phyloP scores from a whole-genome alignment of 2,888 invertebrate genomes.

The Apotomis turbidana region DNA sequence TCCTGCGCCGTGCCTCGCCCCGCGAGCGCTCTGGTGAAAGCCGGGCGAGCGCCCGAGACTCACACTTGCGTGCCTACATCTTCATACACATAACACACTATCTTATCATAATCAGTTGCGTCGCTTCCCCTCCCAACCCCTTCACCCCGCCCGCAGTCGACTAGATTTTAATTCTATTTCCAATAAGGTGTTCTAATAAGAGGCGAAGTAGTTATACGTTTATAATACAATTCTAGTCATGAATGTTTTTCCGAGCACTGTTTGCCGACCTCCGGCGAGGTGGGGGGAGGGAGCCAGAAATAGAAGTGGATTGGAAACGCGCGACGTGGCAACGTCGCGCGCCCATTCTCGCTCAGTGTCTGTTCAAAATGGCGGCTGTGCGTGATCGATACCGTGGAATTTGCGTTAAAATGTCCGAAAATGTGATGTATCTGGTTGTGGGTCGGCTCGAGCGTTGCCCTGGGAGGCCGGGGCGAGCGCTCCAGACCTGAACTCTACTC shows the following conservation, averaged over 20 bases:
- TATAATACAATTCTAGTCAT: constrained; percentile 61
- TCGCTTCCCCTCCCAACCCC: constrained; percentile 48
- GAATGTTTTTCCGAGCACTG: constrained; percentile 76
- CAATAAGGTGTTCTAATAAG: constrained; percentile 56
- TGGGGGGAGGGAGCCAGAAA: constrained; percentile 75
- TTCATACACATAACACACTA: constrained; percentile 53
- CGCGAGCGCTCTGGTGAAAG: constrained; percentile 72
- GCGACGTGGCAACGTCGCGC: constrained; percentile 82
- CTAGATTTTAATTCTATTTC: constrained; percentile 68
- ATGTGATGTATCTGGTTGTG: constrained; percentile 79
- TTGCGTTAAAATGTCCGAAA: constrained; percentile 77
- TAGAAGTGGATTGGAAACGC: constrained; percentile 76
- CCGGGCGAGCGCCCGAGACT: constrained; percentile 66
- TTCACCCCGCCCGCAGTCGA: constrained; percentile 53
- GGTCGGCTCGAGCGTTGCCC: constrained; percentile 77
- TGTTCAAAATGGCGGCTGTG: constrained; percentile 83
- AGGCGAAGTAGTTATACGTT: constrained; percentile 50
- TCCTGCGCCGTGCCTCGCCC: constrained; percentile 78
- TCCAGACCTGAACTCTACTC: constrained; percentile 70
- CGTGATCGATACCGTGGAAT: constrained; percentile 83
- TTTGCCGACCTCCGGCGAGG: constrained; percentile 70
- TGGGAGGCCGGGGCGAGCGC: constrained; percentile 72
- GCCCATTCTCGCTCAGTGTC: constrained; percentile 74
- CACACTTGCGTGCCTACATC: constrained; percentile 55
- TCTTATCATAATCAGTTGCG: constrained; percentile 68